Evolutionary conservation across 2,113 vertebrate genomes (phyloP).

Genomic region (Pipra filicauda): DNA sequence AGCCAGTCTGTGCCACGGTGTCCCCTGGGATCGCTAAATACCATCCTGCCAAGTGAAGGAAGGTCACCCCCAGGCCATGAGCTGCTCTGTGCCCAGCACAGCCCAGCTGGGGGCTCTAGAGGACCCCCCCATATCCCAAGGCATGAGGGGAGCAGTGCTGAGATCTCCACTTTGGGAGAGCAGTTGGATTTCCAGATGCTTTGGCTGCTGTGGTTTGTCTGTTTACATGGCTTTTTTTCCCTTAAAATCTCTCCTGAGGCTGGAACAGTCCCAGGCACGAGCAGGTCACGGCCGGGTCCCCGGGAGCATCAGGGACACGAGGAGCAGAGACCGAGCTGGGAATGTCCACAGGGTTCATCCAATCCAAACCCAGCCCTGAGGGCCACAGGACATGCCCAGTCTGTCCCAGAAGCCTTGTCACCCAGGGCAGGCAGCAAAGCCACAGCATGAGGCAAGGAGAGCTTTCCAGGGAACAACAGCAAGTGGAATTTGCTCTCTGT

Average conservation of each 20-base stretch:
- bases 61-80: not conserved
- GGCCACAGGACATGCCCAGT: not conserved
- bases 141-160: accelerated
- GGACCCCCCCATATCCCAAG: not conserved
- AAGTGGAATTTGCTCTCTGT: not conserved
- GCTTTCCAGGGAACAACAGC: not conserved
- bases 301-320: not conserved
- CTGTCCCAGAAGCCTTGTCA: not conserved
- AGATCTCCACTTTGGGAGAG: not conserved
- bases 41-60: not conserved
- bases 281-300: not conserved
- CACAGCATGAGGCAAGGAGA: accelerated
- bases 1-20: not conserved
- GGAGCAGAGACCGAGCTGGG: not conserved
- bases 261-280: not conserved
- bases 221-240: not conserved
- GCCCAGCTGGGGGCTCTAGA: accelerated
- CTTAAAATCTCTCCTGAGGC: not conserved
- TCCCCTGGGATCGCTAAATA: no score
- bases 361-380: not conserved
- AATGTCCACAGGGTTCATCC: not conserved
- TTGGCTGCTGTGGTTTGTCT: not conserved
- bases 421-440: not conserved
- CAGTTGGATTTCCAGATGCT: not conserved
- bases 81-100: not conserved